Evolutionary conservation across 2,113 vertebrate genomes (phyloP), one percentile per base, ranked within the genome.

Genomic region (Hucho hucho): DNA sequence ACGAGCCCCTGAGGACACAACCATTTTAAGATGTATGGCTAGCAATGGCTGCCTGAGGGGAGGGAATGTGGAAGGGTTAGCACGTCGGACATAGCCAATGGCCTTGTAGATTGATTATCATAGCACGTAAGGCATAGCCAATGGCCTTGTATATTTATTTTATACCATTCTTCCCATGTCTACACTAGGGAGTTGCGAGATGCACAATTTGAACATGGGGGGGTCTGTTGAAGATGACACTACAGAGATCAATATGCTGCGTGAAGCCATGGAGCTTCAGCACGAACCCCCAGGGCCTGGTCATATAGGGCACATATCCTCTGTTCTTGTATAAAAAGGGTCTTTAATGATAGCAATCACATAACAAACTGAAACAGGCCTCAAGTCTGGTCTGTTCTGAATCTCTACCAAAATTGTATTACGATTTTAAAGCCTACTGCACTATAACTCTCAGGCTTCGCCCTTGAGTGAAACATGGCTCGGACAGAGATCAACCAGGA

Each of bases 381-480:
- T 74, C 83, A 79, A 81, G 81, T 80, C 46, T 74, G 70, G 83
- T 87, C 87, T 87, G 84, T 78, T 84, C 88, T 83, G 81, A 90
- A 85, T 91, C 83, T 87, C 79, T 76, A 61, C 18, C 70, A 86
- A 80, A 89, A 89, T 87, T 84, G 86, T 88, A 86, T 87, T 83
- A 87, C 22, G 74, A 75, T 72, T 86, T 22, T 85, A 90, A 90
- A 88, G 87, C 86, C 49, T 18, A 18, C 49, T 53, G 4, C 1
- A 53, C 2, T 53, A 18, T 53, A 18, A 53, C 13, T 53, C 81
- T 90, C 26, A 56, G 47, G 64, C 73, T 79, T 74, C 79, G 80
- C 87, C 79, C 87, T 85, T 86, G 86, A 83, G 81, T 83, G 64
- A 83, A 87, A 85, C 24, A 56, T 73, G 13, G 59, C 64, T 78